Conservation (phyloP, 2,797 vertebrate genomes). For the Helicolenus hilgendorfi region DNA sequence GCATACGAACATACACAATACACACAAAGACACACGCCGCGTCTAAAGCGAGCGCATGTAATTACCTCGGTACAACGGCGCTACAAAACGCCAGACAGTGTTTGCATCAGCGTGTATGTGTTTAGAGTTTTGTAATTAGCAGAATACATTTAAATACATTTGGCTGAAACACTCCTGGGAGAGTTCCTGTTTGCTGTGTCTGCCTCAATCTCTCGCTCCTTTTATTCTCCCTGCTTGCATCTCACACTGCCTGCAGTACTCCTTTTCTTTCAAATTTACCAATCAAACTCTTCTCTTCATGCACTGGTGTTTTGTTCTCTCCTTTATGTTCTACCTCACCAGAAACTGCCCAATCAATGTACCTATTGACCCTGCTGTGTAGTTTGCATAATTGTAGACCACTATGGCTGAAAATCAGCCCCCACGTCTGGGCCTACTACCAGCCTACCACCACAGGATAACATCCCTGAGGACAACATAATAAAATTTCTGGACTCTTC, state of each 20-base stretch:
- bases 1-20: slow-evolving; percentile 28
- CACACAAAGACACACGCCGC: slow-evolving; percentile 45
- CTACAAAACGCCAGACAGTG: slow-evolving; percentile 86
- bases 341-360: slow-evolving; percentile 53
- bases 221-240: slow-evolving; percentile 71
- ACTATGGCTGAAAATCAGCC: slow-evolving; percentile 17
- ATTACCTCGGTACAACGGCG: slow-evolving; percentile 78
- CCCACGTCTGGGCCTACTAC: slow-evolving; percentile 24
- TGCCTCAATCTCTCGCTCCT: slow-evolving; percentile 76
- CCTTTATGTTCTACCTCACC: slow-evolving; percentile 60
- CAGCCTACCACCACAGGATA: not conserved
- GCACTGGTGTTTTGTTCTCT: slow-evolving; percentile 58
- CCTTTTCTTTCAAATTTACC: slow-evolving; percentile 69
- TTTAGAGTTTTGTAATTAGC: slow-evolving; percentile 91
- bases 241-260: slow-evolving; percentile 61
- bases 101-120: slow-evolving; percentile 85
- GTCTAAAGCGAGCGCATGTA: slow-evolving; percentile 73
- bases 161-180: slow-evolving; percentile 84
- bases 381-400: slow-evolving; percentile 53
- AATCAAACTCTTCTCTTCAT: slow-evolving; percentile 74
- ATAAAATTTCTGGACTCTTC: slow-evolving; percentile 3
- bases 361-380: slow-evolving; percentile 45
- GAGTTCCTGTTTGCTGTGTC: slow-evolving; percentile 81
- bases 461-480: slow-evolving; percentile 5
- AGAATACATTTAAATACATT: slow-evolving; percentile 92